Percentiles rank a stretch among this genome's conserved stretches.
Conservation (phyloP, 2,888 invertebrate species). For the Zhuqinia jingwanae region DNA sequence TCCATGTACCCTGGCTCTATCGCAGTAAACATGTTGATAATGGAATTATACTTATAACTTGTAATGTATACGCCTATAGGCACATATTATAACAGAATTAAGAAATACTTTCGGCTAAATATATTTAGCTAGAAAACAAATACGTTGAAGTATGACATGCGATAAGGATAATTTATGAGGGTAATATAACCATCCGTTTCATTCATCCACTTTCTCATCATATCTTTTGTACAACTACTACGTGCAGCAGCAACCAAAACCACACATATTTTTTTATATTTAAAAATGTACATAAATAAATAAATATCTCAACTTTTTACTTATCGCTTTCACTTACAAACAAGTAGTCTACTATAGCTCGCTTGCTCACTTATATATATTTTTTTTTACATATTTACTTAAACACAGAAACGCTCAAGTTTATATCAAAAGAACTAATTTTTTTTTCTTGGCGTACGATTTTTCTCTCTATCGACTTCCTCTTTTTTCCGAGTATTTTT, state of each 20-base stretch:
- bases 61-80: neutral
- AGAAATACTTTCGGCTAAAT: conserved; percentile 24
- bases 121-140: conserved; percentile 43
- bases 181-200: neutral
- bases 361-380: too few relatives aligned
- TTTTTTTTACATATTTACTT: too few relatives aligned
- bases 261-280: neutral
- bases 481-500: too few relatives aligned
- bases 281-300: too few relatives aligned
- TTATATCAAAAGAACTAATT: too few relatives aligned
- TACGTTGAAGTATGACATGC: conserved; percentile 22
- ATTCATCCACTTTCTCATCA: neutral
- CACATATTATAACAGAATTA: neutral
- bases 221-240: neutral
- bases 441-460: neutral
- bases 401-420: too few relatives aligned
- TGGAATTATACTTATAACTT: conserved; percentile 26
- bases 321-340: neutral
- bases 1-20: neutral
- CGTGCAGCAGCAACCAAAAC: neutral
- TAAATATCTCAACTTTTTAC: too few relatives aligned
- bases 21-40: neutral
- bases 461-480: neutral
- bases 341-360: neutral
- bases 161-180: conserved; percentile 39